Percentiles rank a stretch among this genome's conserved stretches.
phyloP scores from a whole-genome alignment of 2,113 vertebrate species.

The Bothrops jararaca region DNA sequence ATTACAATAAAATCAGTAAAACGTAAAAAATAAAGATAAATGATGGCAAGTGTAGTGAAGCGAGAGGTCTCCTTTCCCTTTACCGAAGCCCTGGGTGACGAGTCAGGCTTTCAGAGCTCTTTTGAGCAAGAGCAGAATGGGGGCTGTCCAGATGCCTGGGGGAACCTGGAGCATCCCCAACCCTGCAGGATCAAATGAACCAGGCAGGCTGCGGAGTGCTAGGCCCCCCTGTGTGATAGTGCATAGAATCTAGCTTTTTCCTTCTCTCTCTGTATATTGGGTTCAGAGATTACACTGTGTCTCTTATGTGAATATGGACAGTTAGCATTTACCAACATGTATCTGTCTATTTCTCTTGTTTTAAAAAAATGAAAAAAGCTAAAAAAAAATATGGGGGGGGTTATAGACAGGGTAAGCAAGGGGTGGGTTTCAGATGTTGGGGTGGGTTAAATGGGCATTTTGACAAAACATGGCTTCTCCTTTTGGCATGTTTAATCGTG shows the following conservation, averaged over 20 bases:
- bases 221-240: conserved; percentile 88
- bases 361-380: conserved; percentile 73
- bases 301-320: conserved; percentile 83
- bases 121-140: not conserved
- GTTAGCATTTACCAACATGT: conserved; percentile 87
- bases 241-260: conserved; percentile 87
- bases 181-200: not conserved
- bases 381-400: conserved; percentile 58
- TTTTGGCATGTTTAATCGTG: conserved; percentile 87
- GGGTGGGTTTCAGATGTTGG: conserved; percentile 77
- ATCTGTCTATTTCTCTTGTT: conserved; percentile 87
- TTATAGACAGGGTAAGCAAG: conserved; percentile 71
- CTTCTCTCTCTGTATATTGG: conserved; percentile 79
- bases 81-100: not conserved
- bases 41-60: not conserved
- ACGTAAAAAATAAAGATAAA: not conserved
- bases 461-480: conserved; percentile 83
- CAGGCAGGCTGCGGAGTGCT: conserved; percentile 81
- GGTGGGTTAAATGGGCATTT: conserved; percentile 87
- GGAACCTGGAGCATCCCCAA: not conserved
- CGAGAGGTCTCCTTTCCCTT: not conserved
- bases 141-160: not conserved
- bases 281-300: conserved; percentile 81
- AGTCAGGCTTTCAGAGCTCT: not conserved
- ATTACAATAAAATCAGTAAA: not conserved